A percentile compares a stretch with the other conserved stretches of the same genome.
These are phyloP conservation scores for Molorchus minor DNA, from an alignment of 2,888 invertebrate species.

Conservation along the genomic window DNA sequence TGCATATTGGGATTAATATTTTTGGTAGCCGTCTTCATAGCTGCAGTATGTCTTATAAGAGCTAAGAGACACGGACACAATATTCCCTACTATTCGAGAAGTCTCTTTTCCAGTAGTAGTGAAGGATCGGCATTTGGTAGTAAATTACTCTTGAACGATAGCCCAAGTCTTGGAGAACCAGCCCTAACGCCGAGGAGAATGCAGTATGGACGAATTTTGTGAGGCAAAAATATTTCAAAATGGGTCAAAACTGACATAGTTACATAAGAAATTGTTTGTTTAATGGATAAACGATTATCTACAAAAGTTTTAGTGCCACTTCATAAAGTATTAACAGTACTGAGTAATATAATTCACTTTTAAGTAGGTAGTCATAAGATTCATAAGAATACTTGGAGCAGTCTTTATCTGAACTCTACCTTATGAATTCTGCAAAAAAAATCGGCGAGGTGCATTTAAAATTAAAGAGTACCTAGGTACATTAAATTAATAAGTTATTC, in stretches of 20 bases:
- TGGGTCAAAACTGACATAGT: too few relatives aligned
- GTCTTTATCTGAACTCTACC: too few relatives aligned
- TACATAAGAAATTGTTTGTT: neutral
- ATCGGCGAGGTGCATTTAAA: too few relatives aligned
- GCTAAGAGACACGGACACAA: constrained; percentile 66
- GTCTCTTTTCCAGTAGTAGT: constrained; percentile 70
- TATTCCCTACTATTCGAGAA: constrained; percentile 69
- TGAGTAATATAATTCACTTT: too few relatives aligned
- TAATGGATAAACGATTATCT: neutral
- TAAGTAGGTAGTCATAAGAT: too few relatives aligned
- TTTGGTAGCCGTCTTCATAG: constrained; percentile 74
- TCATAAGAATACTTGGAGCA: too few relatives aligned
- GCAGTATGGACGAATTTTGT: constrained; percentile 56
- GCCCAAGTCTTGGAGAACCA: constrained; percentile 68
- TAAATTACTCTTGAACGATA: constrained; percentile 69
- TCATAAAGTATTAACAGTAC: too few relatives aligned
- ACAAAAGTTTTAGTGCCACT: too few relatives aligned
- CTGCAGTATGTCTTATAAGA: constrained; percentile 72
- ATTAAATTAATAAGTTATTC: too few relatives aligned
- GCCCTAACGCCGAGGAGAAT: constrained; percentile 46
- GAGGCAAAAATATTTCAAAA: too few relatives aligned
- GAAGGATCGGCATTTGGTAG: constrained; percentile 70
- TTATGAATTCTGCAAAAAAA: too few relatives aligned
- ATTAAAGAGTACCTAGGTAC: too few relatives aligned
- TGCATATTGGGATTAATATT: constrained; percentile 77